Conservation (phyloP, 2,113 vertebrate genomes). For the Neogale vison region DNA sequence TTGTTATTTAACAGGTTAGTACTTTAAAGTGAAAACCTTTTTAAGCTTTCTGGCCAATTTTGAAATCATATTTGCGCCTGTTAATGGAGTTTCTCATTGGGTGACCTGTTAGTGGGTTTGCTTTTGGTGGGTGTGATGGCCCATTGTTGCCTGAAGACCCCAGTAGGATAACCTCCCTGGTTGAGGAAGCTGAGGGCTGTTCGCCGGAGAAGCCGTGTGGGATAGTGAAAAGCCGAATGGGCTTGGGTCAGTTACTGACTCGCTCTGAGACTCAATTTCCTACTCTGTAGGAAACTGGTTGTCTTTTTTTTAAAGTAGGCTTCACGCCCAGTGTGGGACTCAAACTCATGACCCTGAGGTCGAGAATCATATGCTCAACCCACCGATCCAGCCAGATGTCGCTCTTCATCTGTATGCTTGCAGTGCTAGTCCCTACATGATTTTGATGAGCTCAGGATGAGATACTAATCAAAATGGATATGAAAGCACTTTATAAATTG, state of each 20-base stretch:
- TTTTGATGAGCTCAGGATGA: neutral
- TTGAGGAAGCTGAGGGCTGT: no score
- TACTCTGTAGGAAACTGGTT: neutral
- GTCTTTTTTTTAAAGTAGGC: neutral
- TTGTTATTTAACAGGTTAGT: neutral
- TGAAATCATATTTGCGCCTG: neutral
- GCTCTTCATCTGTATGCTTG: neutral
- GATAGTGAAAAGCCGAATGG: neutral
- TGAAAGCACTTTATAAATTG: neutral
- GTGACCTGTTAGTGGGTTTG: neutral
- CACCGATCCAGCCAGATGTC: neutral
- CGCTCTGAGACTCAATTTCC: neutral
- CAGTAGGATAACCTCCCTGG: neutral
- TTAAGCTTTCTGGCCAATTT: neutral
- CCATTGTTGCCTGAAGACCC: neutral
- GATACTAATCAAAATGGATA: neutral
- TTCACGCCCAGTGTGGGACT: neutral
- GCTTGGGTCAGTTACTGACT: neutral
- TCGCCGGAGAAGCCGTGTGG: neutral
- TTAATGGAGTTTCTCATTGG: neutral
- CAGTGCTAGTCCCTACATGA: neutral
- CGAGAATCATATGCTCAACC: neutral
- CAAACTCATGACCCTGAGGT: neutral
- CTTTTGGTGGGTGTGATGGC: neutral
- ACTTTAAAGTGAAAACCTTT: neutral